These are phyloP conservation scores for Orgyia antiqua DNA, from an alignment of 2,888 invertebrate species.

Conservation along the genomic window DNA sequence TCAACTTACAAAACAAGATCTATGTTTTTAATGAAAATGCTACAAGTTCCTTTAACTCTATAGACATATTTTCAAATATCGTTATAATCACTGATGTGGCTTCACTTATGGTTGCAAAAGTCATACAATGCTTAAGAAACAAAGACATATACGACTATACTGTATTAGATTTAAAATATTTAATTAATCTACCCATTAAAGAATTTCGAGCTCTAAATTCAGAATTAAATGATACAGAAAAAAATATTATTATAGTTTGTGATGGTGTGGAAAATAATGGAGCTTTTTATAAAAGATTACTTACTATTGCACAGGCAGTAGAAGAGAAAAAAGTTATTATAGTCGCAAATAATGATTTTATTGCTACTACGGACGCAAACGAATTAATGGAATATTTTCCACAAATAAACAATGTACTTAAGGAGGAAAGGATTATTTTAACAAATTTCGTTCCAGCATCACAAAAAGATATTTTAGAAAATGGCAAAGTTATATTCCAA, in stretches of 20 bases:
- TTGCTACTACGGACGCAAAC: not conserved
- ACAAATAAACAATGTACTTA: not conserved
- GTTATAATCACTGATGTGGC: conserved; percentile 2
- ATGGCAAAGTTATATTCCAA: conserved; percentile 5
- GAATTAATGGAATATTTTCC: conserved; percentile 1
- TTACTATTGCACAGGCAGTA: not conserved
- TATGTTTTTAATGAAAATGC: conserved; percentile 1
- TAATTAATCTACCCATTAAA: not conserved
- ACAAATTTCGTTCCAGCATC: conserved; percentile 1
- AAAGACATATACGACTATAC: not conserved
- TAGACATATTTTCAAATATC: not conserved
- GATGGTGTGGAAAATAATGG: not conserved
- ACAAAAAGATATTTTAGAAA: not conserved
- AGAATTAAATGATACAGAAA: conserved; percentile 3
- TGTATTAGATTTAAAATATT: conserved; percentile 4
- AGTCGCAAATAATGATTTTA: not conserved
- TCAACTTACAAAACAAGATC: not conserved
- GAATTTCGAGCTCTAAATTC: not conserved
- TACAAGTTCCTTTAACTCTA: not conserved
- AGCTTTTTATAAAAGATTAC: not conserved
- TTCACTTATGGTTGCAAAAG: conserved; percentile 3
- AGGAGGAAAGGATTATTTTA: conserved; percentile 1
- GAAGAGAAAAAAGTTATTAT: conserved; percentile 1
- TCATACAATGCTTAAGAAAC: conserved; percentile 3
- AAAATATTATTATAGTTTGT: conserved; percentile 3